Evolutionary conservation across 2,888 invertebrate species (phyloP).

Genomic region (Agrotis segetum): DNA sequence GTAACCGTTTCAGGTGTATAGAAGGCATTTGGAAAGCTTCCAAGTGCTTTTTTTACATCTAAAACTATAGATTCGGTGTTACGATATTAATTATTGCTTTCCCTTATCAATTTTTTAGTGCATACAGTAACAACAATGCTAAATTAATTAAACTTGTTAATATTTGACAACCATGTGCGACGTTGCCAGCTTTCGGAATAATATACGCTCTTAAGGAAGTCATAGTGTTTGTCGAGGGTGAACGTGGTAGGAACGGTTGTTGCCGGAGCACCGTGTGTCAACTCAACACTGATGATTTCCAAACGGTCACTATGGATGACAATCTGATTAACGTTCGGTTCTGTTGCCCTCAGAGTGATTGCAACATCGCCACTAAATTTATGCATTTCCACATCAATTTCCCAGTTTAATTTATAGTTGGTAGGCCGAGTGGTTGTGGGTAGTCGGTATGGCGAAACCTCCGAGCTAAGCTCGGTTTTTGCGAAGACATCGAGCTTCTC

Average conservation of each 20-base stretch:
- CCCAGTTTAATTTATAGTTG: slow-evolving; percentile 88
- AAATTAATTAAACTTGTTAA: too few species aligned
- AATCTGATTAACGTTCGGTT: slow-evolving; percentile 75
- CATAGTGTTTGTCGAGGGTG: slow-evolving; percentile 65
- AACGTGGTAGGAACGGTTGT: slow-evolving; percentile 52
- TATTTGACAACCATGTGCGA: too few species aligned
- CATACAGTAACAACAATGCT: too few species aligned
- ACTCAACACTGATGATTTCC: slow-evolving; percentile 76
- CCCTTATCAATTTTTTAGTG: too few species aligned
- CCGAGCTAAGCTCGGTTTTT: slow-evolving; percentile 50
- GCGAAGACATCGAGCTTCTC: slow-evolving; percentile 72
- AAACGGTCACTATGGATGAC: slow-evolving; percentile 80
- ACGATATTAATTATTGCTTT: too few species aligned
- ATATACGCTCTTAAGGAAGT: too few species aligned
- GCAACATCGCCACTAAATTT: slow-evolving; percentile 79
- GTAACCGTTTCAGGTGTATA: too few species aligned
- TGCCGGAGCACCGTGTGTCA: slow-evolving; percentile 78
- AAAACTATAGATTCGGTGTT: too few species aligned
- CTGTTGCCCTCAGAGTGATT: slow-evolving; percentile 79
- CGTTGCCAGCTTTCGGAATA: too few species aligned
- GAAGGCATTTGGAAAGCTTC: too few species aligned
- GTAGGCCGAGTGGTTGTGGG: slow-evolving; percentile 88
- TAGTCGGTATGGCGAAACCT: slow-evolving; percentile 80
- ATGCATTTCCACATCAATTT: slow-evolving; percentile 68
- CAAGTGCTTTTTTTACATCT: too few species aligned